Percentiles rank a stretch among this genome's conserved stretches.
These are phyloP conservation scores for Leptarthrus brevirostris DNA, from an alignment of 2,888 invertebrate species.

Conservation along the genomic window DNA sequence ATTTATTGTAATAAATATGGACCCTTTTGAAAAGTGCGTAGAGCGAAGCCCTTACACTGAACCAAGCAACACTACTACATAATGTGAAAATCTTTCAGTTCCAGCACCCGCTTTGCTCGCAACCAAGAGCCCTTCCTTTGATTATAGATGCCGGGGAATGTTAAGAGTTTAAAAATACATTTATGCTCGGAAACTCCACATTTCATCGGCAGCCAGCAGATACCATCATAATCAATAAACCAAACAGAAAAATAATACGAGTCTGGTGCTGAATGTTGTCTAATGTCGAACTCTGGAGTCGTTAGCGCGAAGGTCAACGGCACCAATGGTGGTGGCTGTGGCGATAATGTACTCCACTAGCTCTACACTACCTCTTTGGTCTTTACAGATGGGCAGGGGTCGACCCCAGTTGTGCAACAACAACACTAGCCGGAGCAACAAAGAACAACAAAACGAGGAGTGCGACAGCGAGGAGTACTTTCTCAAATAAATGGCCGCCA, in stretches of 20 bases:
- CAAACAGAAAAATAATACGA: constrained; percentile 53
- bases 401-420: background rate
- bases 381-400: background rate
- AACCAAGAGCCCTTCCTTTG: background rate
- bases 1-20: background rate
- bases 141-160: constrained; percentile 7
- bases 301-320: constrained; percentile 48
- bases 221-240: constrained; percentile 54
- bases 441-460: constrained; percentile 19
- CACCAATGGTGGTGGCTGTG: background rate
- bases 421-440: constrained; percentile 20
- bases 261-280: constrained; percentile 38
- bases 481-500: constrained; percentile 49
- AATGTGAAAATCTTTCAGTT: background rate
- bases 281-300: constrained; percentile 43
- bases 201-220: constrained; percentile 47
- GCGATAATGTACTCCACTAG: constrained; percentile 30
- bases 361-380: background rate
- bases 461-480: constrained; percentile 43
- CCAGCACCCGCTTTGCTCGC: background rate
- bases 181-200: background rate
- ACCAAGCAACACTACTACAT: background rate
- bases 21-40: background rate
- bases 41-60: background rate
- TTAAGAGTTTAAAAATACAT: constrained; percentile 35